Conservation (phyloP, 2,888 invertebrate species). For the Rhaphigaster nebulosa region DNA sequence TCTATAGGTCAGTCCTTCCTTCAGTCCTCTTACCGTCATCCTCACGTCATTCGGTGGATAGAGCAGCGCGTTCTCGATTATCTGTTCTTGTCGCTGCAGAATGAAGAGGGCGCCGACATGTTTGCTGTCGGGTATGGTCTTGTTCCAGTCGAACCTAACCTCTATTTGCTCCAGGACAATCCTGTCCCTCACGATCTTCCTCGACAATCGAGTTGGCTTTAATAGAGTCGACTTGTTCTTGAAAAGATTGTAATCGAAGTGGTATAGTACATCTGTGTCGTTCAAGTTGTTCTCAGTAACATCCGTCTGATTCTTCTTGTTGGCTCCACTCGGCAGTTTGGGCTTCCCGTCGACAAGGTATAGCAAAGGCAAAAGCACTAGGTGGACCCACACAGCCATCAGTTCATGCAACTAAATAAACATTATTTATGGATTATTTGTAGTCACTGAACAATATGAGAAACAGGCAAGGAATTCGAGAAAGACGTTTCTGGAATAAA, state of each 20-base stretch:
- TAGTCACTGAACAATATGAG: neutral
- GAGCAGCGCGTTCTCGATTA: constrained; percentile 62
- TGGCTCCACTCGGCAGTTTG: constrained; percentile 12
- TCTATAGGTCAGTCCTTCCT: constrained; percentile 61
- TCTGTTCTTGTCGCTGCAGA: constrained; percentile 61
- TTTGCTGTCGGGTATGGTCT: constrained; percentile 44
- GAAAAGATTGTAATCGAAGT: constrained; percentile 57
- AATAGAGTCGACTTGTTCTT: constrained; percentile 50
- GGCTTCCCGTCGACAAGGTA: constrained; percentile 56
- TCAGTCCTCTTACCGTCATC: constrained; percentile 59
- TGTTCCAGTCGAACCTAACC: constrained; percentile 57
- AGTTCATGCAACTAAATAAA: constrained; percentile 18
- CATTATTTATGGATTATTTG: neutral
- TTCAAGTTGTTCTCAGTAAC: constrained; percentile 14
- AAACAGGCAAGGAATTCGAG: no score
- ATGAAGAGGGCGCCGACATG: constrained; percentile 61
- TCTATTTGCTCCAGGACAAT: constrained; percentile 52
- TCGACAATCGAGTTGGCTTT: neutral
- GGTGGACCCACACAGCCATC: constrained; percentile 56
- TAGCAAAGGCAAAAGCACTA: constrained; percentile 46
- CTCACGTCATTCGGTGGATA: constrained; percentile 62
- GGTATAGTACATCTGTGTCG: constrained; percentile 27
- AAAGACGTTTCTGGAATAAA: no score
- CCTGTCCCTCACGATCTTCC: constrained; percentile 38
- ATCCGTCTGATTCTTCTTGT: constrained; percentile 40